Evolutionary conservation across 2,113 vertebrate species (phyloP).

Genomic region (Indicator indicator): DNA sequence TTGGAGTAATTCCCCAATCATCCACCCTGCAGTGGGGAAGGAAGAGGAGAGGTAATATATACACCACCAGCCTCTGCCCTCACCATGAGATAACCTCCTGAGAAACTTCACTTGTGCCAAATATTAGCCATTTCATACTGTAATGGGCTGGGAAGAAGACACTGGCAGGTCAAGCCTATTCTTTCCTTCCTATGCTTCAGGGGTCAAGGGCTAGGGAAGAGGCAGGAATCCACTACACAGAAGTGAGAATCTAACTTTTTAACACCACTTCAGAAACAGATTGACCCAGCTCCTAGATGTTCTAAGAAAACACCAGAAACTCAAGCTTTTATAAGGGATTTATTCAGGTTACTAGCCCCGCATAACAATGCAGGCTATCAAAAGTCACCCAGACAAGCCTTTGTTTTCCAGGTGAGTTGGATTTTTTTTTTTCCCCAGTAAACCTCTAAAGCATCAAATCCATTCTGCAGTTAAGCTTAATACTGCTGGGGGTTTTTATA

Average conservation of each 20-base stretch:
- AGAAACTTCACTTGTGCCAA: background rate
- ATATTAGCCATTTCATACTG: background rate
- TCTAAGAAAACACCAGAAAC: background rate
- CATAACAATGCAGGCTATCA: background rate
- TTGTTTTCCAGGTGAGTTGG: background rate
- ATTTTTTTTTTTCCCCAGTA: background rate
- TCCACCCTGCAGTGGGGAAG: background rate
- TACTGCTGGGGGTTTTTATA: background rate
- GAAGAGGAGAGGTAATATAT: background rate
- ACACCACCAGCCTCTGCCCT: background rate
- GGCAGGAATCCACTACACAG: background rate
- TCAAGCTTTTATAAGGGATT: background rate
- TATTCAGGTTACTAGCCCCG: background rate
- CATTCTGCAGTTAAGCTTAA: background rate
- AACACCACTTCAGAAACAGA: background rate
- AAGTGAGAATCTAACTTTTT: background rate
- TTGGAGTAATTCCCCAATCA: background rate
- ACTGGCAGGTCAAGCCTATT: background rate
- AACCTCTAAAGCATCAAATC: background rate
- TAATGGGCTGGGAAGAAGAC: background rate
- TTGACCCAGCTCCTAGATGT: background rate
- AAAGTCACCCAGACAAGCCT: background rate
- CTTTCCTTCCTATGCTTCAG: accelerated
- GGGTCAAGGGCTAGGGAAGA: background rate
- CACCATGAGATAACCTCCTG: background rate